Percentiles rank a stretch among this genome's conserved stretches.
Conservation (phyloP, 2,797 vertebrate genomes). For the Hypotaenidia philippensis region DNA sequence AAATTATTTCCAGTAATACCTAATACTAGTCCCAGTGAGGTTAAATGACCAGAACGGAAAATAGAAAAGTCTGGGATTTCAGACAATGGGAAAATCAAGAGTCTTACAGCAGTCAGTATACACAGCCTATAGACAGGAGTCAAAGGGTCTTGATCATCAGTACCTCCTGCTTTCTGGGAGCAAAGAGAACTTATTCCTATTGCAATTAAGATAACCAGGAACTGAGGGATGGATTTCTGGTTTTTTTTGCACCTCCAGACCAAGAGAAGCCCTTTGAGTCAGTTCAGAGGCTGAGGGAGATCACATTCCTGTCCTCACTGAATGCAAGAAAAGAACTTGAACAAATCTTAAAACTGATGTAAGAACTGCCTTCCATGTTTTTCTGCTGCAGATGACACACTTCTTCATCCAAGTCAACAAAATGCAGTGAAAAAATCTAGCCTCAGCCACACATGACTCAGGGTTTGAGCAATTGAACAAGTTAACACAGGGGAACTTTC, state of each 20-base stretch:
- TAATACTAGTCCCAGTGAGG: background rate
- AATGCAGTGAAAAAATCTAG: background rate
- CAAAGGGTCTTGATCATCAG: background rate
- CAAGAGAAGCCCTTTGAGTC: background rate
- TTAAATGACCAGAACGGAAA: background rate
- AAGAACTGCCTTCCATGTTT: background rate
- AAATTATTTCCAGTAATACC: background rate
- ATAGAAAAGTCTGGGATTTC: background rate
- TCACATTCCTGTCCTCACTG: accelerated
- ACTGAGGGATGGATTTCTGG: background rate
- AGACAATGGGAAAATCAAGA: background rate
- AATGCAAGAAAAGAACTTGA: background rate
- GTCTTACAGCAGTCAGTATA: no score
- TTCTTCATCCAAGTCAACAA: background rate
- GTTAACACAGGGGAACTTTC: background rate
- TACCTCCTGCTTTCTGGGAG: background rate
- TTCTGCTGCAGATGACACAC: background rate
- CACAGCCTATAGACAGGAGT: background rate
- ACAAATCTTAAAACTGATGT: background rate
- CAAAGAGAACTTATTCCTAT: background rate
- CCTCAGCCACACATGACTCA: background rate
- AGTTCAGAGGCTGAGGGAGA: background rate
- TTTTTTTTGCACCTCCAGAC: background rate
- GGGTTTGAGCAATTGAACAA: background rate
- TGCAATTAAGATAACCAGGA: background rate